Conservation (phyloP, 2,113 vertebrate species). For the Daubentonia madagascariensis region DNA sequence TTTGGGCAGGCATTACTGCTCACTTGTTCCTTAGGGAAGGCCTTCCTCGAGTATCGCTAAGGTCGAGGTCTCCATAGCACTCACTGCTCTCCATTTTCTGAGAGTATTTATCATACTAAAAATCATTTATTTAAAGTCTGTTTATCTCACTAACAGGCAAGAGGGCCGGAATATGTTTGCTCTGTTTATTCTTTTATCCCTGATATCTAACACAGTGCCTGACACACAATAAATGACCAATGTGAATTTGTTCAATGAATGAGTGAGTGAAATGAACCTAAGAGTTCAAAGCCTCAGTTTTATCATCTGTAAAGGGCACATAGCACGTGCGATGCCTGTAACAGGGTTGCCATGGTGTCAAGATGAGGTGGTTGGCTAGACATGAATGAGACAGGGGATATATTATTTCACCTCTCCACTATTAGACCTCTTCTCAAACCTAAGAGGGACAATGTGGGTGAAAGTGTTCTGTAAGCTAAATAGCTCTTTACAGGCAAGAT, state of each 20-base stretch:
- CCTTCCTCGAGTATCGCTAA: background rate
- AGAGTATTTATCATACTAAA: background rate
- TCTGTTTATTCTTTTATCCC: background rate
- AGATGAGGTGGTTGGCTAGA: background rate
- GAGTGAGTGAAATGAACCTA: background rate
- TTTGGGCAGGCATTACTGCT: rapidly evolving
- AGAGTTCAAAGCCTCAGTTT: background rate
- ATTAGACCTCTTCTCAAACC: background rate
- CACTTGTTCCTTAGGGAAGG: background rate
- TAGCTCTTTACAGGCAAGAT: background rate
- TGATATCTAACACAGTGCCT: background rate
- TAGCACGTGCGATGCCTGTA: background rate
- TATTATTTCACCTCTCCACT: background rate
- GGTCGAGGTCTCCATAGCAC: background rate
- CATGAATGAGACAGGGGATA: background rate
- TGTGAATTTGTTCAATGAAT: background rate
- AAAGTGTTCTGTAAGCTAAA: background rate
- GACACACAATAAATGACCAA: background rate
- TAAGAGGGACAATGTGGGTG: background rate
- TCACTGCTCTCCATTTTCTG: background rate
- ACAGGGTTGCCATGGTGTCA: background rate
- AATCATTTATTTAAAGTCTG: background rate
- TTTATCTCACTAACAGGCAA: background rate
- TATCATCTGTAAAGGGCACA: background rate
- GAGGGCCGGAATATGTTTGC: background rate